These are phyloP conservation scores for Melozone crissalis DNA, from an alignment of 2,113 vertebrate genomes.

Conservation along the genomic window DNA sequence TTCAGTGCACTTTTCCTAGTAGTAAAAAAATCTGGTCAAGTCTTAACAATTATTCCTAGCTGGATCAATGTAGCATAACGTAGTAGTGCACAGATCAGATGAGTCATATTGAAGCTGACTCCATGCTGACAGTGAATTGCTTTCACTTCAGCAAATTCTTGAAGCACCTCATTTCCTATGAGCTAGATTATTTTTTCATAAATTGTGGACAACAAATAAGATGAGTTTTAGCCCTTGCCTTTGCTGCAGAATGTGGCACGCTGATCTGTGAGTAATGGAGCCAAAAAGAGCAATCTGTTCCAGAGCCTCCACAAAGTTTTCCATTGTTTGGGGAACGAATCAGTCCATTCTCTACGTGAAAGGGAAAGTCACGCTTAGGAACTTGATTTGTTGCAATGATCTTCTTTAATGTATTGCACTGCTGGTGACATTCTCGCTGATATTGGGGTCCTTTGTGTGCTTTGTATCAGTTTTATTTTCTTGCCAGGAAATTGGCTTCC, in stretches of 20 bases:
- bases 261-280: conserved; percentile 61
- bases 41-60: conserved; percentile 50
- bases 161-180: conserved; percentile 61
- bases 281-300: conserved; percentile 61
- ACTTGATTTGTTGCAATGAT: conserved; percentile 44
- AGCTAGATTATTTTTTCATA: conserved; percentile 68
- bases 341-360: conserved; percentile 57
- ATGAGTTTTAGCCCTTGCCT: conserved; percentile 58
- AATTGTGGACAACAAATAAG: conserved; percentile 50
- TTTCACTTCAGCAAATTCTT: conserved; percentile 44
- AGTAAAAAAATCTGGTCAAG: conserved; percentile 16
- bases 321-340: conserved; percentile 61
- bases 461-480: conserved; percentile 48
- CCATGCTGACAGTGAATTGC: conserved; percentile 51
- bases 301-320: conserved; percentile 36
- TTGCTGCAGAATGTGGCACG: conserved; percentile 32
- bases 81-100: conserved; percentile 24
- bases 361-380: conserved; percentile 55
- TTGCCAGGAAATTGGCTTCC: conserved; percentile 17
- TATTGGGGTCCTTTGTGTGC: conserved; percentile 26
- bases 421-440: not conserved
- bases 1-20: not conserved
- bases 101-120: conserved; percentile 46
- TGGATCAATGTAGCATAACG: conserved; percentile 40
- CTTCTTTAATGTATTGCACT: conserved; percentile 5